Percentiles rank a stretch among this genome's conserved stretches.
phyloP scores from a whole-genome alignment of 2,113 vertebrate species.

The Gorilla gorilla region DNA sequence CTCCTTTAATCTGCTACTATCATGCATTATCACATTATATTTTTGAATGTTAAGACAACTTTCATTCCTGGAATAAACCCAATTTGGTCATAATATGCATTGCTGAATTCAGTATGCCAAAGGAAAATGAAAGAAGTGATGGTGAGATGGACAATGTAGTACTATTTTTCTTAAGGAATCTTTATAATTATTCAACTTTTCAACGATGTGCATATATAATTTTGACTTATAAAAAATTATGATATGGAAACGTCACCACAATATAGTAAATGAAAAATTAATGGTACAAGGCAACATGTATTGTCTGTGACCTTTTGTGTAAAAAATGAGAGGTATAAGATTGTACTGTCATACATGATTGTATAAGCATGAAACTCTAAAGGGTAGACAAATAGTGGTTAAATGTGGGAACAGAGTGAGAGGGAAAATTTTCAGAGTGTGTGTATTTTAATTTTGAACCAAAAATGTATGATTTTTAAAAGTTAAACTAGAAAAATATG shows the following conservation, averaged over 20 bases:
- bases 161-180: neutral
- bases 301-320: neutral
- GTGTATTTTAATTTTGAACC: conserved; percentile 34
- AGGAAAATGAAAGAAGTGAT: conserved; percentile 27
- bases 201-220: neutral
- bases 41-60: neutral
- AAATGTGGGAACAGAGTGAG: neutral
- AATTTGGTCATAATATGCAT: neutral
- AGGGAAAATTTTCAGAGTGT: neutral
- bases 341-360: neutral
- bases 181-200: neutral
- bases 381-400: neutral
- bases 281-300: neutral
- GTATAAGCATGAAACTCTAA: neutral
- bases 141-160: neutral
- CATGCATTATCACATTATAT: neutral
- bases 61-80: neutral
- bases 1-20: conserved; percentile 15
- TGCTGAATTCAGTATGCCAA: neutral
- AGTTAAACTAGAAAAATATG: conserved; percentile 1
- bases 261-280: neutral
- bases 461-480: conserved; percentile 44
- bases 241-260: neutral
- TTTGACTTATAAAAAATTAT: neutral
- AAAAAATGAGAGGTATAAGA: conserved; percentile 13